These are phyloP conservation scores for Myrmophylax atrothorax DNA, from an alignment of 2,113 vertebrate species.

Conservation along the genomic window DNA sequence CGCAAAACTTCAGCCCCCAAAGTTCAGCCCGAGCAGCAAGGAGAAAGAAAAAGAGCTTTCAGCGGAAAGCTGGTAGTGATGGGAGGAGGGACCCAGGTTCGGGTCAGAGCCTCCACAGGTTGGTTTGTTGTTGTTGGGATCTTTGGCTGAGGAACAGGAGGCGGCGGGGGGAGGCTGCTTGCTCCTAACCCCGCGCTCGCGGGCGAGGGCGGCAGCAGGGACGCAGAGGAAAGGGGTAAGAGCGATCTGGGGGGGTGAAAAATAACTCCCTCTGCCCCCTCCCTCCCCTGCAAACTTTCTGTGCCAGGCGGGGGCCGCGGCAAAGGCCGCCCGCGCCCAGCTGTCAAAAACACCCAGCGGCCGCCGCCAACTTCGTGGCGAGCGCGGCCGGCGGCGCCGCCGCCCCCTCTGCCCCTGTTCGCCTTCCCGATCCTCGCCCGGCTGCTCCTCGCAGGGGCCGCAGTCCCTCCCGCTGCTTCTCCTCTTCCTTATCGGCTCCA, in stretches of 20 bases:
- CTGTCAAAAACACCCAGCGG: slow-evolving; percentile 67
- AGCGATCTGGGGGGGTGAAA: background rate
- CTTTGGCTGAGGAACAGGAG: background rate
- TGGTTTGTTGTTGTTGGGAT: slow-evolving; percentile 31
- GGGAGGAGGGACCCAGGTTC: slow-evolving; percentile 41
- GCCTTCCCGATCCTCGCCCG: slow-evolving; percentile 38
- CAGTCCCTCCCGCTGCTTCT: slow-evolving; percentile 11
- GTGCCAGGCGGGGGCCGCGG: background rate
- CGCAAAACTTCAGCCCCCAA: slow-evolving; percentile 28
- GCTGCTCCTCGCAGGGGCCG: background rate
- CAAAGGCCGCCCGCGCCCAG: slow-evolving; percentile 62
- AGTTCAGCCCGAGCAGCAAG: background rate
- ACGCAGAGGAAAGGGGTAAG: background rate
- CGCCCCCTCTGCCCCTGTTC: background rate
- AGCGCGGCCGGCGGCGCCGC: background rate
- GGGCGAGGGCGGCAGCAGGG: background rate
- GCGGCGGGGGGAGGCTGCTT: background rate
- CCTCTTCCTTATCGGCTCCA: slow-evolving; percentile 43
- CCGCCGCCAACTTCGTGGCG: slow-evolving; percentile 66
- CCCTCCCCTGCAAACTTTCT: background rate
- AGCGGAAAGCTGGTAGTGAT: background rate
- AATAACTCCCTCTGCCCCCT: background rate
- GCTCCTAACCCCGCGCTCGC: background rate
- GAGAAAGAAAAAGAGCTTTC: background rate
- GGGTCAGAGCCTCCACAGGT: slow-evolving; percentile 57